These are phyloP conservation scores for Erpornis zantholeuca DNA, from an alignment of 2,113 vertebrate genomes.

Conservation along the genomic window DNA sequence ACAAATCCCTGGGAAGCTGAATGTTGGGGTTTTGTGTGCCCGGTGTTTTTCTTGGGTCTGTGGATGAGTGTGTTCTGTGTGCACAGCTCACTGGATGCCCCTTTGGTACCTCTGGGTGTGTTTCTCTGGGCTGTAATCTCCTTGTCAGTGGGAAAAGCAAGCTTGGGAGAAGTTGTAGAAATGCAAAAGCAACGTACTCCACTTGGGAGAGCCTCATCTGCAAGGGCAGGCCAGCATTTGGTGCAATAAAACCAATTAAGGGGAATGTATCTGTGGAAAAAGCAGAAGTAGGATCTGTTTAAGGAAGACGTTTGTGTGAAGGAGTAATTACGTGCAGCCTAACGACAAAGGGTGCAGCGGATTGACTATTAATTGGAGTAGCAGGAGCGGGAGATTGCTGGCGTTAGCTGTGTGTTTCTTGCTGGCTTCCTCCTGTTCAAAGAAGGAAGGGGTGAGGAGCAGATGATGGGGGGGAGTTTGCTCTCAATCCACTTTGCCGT, in stretches of 20 bases:
- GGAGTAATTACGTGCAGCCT: constrained; percentile 19
- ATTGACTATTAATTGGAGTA: constrained; percentile 55
- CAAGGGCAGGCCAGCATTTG: constrained; percentile 10
- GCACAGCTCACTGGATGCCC: accelerated
- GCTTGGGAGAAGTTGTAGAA: not conserved
- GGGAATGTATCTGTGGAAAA: constrained; percentile 6
- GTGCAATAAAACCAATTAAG: constrained; percentile 31
- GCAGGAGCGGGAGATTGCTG: not conserved
- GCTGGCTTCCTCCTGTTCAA: constrained; percentile 34
- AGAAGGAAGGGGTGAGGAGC: not conserved
- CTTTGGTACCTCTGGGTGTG: not conserved
- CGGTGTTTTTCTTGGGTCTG: accelerated
- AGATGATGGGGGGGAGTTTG: not conserved
- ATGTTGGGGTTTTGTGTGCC: accelerated
- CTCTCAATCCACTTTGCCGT: not conserved
- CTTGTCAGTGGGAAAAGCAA: not conserved
- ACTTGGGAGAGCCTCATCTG: not conserved
- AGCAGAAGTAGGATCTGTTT: constrained; percentile 40
- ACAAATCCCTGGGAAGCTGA: not conserved
- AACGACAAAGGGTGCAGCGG: not conserved
- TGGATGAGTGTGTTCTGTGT: accelerated
- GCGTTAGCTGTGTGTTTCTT: constrained; percentile 10
- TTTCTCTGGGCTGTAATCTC: not conserved
- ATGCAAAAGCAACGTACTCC: not conserved
- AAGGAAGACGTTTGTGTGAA: constrained; percentile 7